Base-by-base conservation (phyloP, 2,113 vertebrate species). In the Sinocyclocheilus grahami region DNA sequence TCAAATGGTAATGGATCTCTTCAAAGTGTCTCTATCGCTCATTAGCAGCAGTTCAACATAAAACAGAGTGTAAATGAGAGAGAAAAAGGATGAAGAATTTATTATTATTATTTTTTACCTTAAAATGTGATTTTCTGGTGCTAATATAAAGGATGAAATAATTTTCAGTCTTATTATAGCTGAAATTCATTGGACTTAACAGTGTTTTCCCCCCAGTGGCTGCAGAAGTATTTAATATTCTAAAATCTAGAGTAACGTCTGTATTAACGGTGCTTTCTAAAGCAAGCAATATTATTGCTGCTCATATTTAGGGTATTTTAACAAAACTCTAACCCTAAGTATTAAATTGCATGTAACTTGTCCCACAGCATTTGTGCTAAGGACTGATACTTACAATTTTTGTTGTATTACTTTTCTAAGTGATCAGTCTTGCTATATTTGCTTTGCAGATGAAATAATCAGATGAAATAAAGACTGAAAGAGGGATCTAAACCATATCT, bases 11-110 rank as follows among this genome's bases (percentile, higher is more conserved):
- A 86, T 82, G 63, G 63, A 24, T 74, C 78, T 62, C 55, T 75
- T 86, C 62, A 85, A 55, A 81, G 65, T 63, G 39, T 81, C 37
- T 60, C 67, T 74, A 30, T 33, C n/a, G 67, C 78, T 86, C 85
- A 86, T 86, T 86, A 86, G 85, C 67, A 82, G 78, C 63, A 83
- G 84, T 83, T 86, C 85, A 83, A 80, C 82, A 86, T 86, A 83
- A 65, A 84, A 89, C 33, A 87, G 53, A 83, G 39, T 71, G 24
- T 60, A 39, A 84, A 46, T 62, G 62, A 81, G 77, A 5, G n/a
- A 62, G 51, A 82, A 74, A 82, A 51, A 71, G 46, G n/a, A 24
- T 14, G 30, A 63, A 20, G 51, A 48, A 60, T 62, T 42, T 79
- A 78, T 78, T 78, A 78, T 78, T 79, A 42, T 63, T 62, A 14